phyloP scores from a whole-genome alignment of 2,888 invertebrate species.

The Phyto melanocephala region DNA sequence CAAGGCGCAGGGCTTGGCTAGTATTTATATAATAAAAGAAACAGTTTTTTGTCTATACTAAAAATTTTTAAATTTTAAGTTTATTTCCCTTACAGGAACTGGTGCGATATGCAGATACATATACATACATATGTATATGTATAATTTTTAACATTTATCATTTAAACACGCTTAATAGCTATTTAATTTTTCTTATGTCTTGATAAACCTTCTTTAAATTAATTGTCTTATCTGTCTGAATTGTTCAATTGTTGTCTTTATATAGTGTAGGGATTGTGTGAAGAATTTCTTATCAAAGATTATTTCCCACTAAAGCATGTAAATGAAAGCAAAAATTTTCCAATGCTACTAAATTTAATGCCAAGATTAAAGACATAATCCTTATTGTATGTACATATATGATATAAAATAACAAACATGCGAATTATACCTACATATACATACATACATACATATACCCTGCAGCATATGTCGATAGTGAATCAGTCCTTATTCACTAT shows the following conservation, averaged over 20 bases:
- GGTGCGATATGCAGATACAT: background rate
- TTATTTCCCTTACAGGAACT: no score
- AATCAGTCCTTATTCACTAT: no score
- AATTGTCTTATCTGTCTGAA: background rate
- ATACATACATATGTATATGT: no score
- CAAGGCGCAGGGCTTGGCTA: no score
- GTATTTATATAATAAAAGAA: no score
- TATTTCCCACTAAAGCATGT: slow-evolving; percentile 20
- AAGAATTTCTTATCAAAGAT: slow-evolving; percentile 5
- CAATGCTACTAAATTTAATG: slow-evolving; percentile 24
- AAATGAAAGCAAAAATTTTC: slow-evolving; percentile 35
- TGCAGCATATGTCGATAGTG: no score
- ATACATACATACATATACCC: no score
- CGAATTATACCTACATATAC: no score
- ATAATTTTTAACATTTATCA: no score
- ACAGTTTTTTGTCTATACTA: no score
- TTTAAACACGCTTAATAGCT: background rate
- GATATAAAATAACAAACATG: background rate
- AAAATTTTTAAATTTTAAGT: no score
- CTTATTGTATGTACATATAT: slow-evolving; percentile 10
- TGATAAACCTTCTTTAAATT: background rate
- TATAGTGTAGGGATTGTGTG: background rate
- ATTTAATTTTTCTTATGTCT: background rate
- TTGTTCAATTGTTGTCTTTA: background rate
- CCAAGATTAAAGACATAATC: slow-evolving; percentile 10